A percentile compares a stretch with the other conserved stretches of the same genome.
Conservation (phyloP, 2,888 invertebrate species). For the Phymatocera aterrima region DNA sequence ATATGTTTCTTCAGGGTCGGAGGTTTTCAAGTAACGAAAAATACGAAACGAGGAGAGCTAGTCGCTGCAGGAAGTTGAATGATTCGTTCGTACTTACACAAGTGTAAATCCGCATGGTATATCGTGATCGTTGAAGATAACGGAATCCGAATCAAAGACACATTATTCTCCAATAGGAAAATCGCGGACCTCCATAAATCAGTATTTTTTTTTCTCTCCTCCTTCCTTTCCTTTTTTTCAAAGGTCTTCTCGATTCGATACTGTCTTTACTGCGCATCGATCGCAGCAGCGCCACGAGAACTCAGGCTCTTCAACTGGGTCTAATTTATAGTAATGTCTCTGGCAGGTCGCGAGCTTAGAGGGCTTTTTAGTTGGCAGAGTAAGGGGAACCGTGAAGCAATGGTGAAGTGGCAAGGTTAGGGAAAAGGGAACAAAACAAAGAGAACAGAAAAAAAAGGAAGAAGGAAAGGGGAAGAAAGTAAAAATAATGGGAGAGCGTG, state of each 20-base stretch:
- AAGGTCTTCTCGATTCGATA: background rate
- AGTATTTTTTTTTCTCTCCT: background rate
- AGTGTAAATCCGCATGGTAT: background rate
- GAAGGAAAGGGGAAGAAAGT: background rate
- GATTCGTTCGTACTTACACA: background rate
- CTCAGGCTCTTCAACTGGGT: constrained; percentile 41
- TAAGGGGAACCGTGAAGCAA: background rate
- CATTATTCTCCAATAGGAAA: background rate
- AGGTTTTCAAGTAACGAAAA: background rate
- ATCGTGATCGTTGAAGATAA: background rate
- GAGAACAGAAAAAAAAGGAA: background rate
- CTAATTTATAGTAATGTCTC: constrained; percentile 44
- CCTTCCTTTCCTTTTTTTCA: background rate
- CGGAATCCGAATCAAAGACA: background rate
- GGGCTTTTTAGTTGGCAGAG: constrained; percentile 31
- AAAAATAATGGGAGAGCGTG: constrained; percentile 12
- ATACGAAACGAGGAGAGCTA: background rate
- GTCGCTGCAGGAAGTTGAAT: background rate
- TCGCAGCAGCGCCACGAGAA: constrained; percentile 12
- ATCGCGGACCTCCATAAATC: background rate
- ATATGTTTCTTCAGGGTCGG: too few relatives aligned
- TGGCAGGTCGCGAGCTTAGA: constrained; percentile 35
- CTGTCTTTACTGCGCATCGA: constrained; percentile 32
- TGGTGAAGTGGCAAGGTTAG: constrained; percentile 18
- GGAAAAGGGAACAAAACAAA: background rate